Evolutionary conservation across 2,113 vertebrate genomes (phyloP).

Genomic region (Lagopus leucura): DNA sequence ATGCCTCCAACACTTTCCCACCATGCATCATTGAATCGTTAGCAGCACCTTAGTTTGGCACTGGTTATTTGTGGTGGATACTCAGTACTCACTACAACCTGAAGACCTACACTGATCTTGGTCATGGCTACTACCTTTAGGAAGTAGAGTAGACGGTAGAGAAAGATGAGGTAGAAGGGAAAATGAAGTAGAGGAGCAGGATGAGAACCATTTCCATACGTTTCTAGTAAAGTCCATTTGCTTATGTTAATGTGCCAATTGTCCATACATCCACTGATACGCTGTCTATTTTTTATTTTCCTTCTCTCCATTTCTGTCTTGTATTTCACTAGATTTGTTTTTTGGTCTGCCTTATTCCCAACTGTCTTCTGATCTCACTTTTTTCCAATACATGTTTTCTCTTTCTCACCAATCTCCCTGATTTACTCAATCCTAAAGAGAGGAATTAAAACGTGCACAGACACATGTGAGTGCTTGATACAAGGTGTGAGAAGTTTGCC

Average conservation of each 20-base stretch:
- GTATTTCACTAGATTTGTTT: background rate
- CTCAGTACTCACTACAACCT: background rate
- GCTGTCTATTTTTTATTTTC: background rate
- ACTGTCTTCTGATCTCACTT: background rate
- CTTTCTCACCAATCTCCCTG: background rate
- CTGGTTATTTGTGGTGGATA: background rate
- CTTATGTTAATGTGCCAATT: background rate
- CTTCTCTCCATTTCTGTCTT: background rate
- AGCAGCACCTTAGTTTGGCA: background rate
- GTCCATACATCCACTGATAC: background rate
- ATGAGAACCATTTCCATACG: background rate
- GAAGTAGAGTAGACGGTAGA: background rate
- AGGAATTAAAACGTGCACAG: constrained; percentile 6
- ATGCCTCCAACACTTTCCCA: background rate
- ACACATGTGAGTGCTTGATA: background rate
- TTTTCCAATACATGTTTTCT: background rate
- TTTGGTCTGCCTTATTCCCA: background rate
- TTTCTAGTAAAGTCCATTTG: background rate
- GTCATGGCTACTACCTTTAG: background rate
- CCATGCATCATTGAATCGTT: background rate
- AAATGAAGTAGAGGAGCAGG: background rate
- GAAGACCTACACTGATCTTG: background rate
- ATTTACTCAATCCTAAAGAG: background rate
- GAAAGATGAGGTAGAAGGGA: background rate
- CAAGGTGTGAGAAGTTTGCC: background rate